These are phyloP conservation scores for Meteorus cinctellus DNA, from an alignment of 2,888 invertebrate species.

Conservation along the genomic window DNA sequence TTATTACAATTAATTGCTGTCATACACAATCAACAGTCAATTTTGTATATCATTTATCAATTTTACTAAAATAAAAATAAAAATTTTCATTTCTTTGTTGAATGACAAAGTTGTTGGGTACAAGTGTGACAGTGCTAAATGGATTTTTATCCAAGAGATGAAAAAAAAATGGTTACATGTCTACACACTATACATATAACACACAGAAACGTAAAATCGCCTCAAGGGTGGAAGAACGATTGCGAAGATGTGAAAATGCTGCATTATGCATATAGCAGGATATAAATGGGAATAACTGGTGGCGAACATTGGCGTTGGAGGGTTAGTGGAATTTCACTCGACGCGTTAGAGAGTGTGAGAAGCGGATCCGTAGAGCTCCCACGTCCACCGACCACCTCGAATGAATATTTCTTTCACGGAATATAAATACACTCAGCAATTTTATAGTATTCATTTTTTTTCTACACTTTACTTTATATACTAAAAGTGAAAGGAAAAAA, in stretches of 20 bases:
- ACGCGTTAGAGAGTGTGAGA: slow-evolving; percentile 19
- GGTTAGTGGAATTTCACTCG: slow-evolving; percentile 36
- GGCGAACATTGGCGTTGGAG: slow-evolving; percentile 16
- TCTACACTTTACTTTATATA: background rate
- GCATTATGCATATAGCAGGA: slow-evolving; percentile 60
- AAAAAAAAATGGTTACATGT: background rate
- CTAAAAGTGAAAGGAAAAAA: slow-evolving; percentile 5
- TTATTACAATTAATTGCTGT: no score
- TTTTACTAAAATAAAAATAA: background rate
- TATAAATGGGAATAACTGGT: slow-evolving; percentile 61
- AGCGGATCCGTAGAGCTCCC: background rate
- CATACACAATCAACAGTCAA: no score
- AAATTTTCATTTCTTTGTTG: background rate
- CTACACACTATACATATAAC: slow-evolving; percentile 11
- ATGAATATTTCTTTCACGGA: slow-evolving; percentile 34
- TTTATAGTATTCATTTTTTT: slow-evolving; percentile 36
- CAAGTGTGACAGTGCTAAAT: slow-evolving; percentile 13
- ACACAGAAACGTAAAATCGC: background rate
- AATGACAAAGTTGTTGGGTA: background rate
- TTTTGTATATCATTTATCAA: background rate
- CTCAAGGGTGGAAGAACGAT: background rate
- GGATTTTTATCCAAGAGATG: slow-evolving; percentile 23
- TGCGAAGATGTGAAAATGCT: slow-evolving; percentile 47
- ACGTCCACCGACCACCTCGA: slow-evolving; percentile 19
- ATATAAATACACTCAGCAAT: slow-evolving; percentile 50